These are phyloP conservation scores for Urocyon cinereoargenteus DNA, from an alignment of 2,797 vertebrate species.

Conservation along the genomic window DNA sequence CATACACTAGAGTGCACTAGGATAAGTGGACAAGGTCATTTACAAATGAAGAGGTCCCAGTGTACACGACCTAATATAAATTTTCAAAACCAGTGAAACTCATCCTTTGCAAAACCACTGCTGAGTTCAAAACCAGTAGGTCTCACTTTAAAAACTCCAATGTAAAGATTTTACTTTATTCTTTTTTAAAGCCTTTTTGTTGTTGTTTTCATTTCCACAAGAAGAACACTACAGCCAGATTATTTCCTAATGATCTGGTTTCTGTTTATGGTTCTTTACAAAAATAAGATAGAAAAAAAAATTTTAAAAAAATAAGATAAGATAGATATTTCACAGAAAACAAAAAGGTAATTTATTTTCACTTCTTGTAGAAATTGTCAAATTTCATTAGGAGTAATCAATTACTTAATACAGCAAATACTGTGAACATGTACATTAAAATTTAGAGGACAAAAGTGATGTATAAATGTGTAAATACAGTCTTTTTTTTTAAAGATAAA, in stretches of 20 bases:
- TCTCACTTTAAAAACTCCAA: conserved; percentile 7
- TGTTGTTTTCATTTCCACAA: neutral
- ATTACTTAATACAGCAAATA: conserved; percentile 3
- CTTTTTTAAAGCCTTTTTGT: neutral
- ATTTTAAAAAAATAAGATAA: neutral
- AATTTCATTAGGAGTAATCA: neutral
- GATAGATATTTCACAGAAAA: neutral
- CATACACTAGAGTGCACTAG: neutral
- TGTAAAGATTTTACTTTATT: neutral
- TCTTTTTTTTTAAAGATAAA: neutral
- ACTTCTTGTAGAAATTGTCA: neutral
- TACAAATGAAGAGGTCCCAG: neutral
- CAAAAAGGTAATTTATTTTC: neutral
- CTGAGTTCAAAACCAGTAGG: conserved; percentile 6
- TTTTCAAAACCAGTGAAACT: conserved; percentile 46
- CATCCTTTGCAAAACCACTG: neutral
- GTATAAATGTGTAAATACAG: neutral
- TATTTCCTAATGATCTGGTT: neutral
- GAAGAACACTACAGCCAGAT: neutral
- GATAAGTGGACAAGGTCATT: neutral
- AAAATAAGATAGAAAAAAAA: too few relatives aligned
- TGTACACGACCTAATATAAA: neutral
- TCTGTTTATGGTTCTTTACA: neutral
- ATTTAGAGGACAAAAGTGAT: neutral
- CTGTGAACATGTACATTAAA: neutral